Evolutionary conservation across 2,888 invertebrate species (phyloP).

Genomic region (Andrena praecox): DNA sequence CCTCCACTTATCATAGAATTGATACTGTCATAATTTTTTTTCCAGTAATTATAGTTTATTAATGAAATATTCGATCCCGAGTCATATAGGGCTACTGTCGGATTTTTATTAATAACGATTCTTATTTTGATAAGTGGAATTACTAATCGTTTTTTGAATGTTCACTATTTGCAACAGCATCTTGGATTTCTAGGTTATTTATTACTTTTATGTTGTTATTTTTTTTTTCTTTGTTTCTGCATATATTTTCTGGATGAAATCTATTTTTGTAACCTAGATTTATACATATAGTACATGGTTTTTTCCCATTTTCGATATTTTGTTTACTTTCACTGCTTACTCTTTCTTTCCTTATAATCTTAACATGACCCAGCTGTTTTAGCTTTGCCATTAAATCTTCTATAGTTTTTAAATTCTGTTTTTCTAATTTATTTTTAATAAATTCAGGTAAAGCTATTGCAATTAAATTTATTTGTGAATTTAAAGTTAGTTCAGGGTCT

Average conservation of each 20-base stretch:
- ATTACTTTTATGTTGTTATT: neutral
- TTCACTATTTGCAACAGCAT: neutral
- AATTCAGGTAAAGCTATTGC: conserved; percentile 56
- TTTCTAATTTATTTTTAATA: conserved; percentile 35
- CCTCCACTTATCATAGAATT: neutral
- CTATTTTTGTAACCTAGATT: conserved; percentile 15
- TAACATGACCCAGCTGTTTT: neutral
- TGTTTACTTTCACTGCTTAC: conserved; percentile 1
- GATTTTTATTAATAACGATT: neutral
- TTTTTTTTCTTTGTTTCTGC: conserved; percentile 11
- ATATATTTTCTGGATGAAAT: conserved; percentile 9
- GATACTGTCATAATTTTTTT: neutral
- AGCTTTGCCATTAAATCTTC: conserved; percentile 5
- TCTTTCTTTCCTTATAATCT: neutral
- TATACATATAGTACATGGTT: neutral
- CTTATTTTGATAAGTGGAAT: conserved; percentile 9
- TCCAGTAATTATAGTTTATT: neutral
- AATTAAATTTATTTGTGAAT: conserved; percentile 65
- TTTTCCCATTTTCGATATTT: neutral
- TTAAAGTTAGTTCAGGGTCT: conserved; percentile 55
- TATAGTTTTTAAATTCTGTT: neutral
- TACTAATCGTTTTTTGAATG: conserved; percentile 1
- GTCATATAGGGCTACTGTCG: neutral
- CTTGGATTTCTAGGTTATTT: conserved; percentile 13
- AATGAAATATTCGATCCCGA: neutral